Evolutionary conservation across 2,113 vertebrate genomes (phyloP), one percentile per base, ranked within the genome.

Genomic region (rat (Rattus norvegicus)): DNA sequence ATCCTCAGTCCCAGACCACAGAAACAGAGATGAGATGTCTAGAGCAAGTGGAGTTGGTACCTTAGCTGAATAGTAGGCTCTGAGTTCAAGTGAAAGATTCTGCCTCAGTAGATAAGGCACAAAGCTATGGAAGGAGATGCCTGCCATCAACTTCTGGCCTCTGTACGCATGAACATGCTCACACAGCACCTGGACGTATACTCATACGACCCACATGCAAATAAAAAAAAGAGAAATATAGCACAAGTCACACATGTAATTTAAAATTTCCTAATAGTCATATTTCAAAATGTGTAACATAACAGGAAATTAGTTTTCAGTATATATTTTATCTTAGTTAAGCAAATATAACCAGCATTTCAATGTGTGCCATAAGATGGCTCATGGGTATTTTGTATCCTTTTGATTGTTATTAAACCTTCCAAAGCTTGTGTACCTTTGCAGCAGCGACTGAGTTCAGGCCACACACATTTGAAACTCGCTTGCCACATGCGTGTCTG

Each of bases 281-380:
- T 26, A 56, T 80, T 95, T 91, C 8, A n/a, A 76, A 93, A 54
- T 83, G 1, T 47, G 49, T 36, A 75, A 77, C 93, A 39, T n/a
- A 11, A 81, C 9, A 22, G 56, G 17, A 70, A 85, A 28, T 72
- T 84, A 47, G 81, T 85, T 90, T 92, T 70, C 47, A 43, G 75
- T 86, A 80, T 93, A 30, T 26, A 59, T 69, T 59, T 81, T 91
- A 92, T 90, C 90, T 92, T 59, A 65, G 12, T 26, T 93, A 80
- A 63, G 2, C 30, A 0, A 69, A 2, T 69, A 47, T 80, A 56
- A 49, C 36, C 9, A 67, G 24, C 61, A 81, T 63, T 88, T 97
- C 30, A 83, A 24, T 39, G 26, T 89, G 5, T 91, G 84, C 22
- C 52, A 59, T 33, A 87, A 76, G 49, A 69, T 70, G 63, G n/a